These are phyloP conservation scores for Cheilinus undulatus DNA, from an alignment of 2,113 vertebrate genomes.

Conservation along the genomic window DNA sequence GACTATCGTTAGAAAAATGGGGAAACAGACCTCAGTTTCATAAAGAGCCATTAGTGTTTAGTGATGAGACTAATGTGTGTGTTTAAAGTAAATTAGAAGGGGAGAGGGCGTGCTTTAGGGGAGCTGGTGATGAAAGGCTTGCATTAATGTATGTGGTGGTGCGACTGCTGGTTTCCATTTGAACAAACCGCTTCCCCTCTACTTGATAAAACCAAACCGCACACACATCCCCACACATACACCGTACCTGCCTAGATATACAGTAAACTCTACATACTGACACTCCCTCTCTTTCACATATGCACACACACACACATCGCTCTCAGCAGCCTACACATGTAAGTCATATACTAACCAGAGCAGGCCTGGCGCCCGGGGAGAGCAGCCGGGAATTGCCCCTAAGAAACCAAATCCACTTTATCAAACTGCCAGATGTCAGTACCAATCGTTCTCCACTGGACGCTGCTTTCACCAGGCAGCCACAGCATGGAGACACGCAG, in stretches of 20 bases:
- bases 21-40: constrained; percentile 82
- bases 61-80: constrained; percentile 95
- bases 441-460: constrained; percentile 77
- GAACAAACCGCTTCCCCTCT: constrained; percentile 83
- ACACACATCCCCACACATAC: constrained; percentile 36
- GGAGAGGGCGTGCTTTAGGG: constrained; percentile 92
- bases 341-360: constrained; percentile 92
- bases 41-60: constrained; percentile 93
- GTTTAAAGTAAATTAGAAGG: constrained; percentile 95
- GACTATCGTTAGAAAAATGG: constrained; percentile 80
- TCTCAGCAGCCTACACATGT: constrained; percentile 87
- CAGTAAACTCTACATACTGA: constrained; percentile 51
- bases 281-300: constrained; percentile 27
- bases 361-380: constrained; percentile 90
- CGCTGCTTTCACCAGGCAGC: constrained; percentile 67
- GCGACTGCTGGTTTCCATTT: constrained; percentile 95
- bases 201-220: constrained; percentile 57
- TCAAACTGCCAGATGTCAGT: constrained; percentile 93
- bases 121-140: constrained; percentile 94
- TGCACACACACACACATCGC: constrained; percentile 49
- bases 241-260: constrained; percentile 57
- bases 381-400: constrained; percentile 85
- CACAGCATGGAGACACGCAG: constrained; percentile 29
- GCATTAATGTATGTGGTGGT: constrained; percentile 89
- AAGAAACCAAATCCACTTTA: constrained; percentile 94